Evolutionary conservation across 2,888 invertebrate genomes (phyloP), one percentile per base, ranked within the genome.

Genomic region (Caenorhabditis uteleia): DNA sequence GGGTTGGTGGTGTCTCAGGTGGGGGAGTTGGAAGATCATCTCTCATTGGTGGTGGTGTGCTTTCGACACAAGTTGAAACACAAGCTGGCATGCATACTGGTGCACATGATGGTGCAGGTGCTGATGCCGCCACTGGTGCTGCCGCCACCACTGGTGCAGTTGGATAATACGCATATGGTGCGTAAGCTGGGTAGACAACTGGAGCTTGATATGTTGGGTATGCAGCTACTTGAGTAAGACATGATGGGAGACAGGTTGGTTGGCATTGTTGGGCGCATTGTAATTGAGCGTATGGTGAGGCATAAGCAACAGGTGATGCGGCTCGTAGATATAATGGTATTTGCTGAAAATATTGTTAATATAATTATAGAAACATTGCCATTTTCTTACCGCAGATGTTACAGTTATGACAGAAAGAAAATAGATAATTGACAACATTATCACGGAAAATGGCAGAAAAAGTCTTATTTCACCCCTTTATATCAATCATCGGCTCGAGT

Each of bases 21-120:
- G 66, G 66, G 12, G 66, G 66, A 31, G 66, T 66, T 44, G 66
- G 66, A 18, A 66, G 43, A 3, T 65, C 64, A 27, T 64, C 64
- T 25, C 53, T 20, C 10, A 43, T 42, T 26, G 53, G 53, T 10
- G 31, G 26, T 8, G 44, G 31, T 18, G 54, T 31, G 14, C 39
- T 31, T 23, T 47, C 46, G 1, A 57, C 23, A 42, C 65, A 65
- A 3, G 47, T 26, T 18, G 55, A 55, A n/a, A 46, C 46, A 50
- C 65, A 65, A 2, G 42, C 42, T 26, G 64, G 64, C 64, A 64
- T 64, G 20, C 64, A 64, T 16, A 40, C 43, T 12, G 40, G 27
- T 3, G 46, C 27, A 25, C 64, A 64, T 0, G 44, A 20, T 8
- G 45, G 45, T 10, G 43, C n/a, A 47, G 34, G 21, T 42, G 42